These are phyloP conservation scores for Lycodopsis pacificus DNA, from an alignment of 2,797 vertebrate genomes.

Conservation along the genomic window DNA sequence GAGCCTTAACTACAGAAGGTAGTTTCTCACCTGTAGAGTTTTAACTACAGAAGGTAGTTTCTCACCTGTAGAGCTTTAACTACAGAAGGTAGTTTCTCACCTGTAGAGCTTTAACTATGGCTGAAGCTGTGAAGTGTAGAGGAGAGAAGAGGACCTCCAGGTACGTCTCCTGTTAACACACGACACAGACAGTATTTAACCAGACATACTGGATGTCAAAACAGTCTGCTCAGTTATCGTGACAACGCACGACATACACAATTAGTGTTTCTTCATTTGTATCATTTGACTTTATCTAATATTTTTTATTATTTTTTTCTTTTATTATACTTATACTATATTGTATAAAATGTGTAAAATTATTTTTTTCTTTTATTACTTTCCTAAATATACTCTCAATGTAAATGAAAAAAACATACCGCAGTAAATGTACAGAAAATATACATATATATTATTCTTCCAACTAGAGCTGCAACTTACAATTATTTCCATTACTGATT, in stretches of 20 bases:
- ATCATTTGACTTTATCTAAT: neutral
- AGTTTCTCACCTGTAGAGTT: neutral
- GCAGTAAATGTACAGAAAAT: too few relatives aligned
- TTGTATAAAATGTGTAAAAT: too few relatives aligned
- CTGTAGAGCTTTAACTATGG: constrained; percentile 94
- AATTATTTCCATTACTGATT: too few relatives aligned
- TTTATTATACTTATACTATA: too few relatives aligned
- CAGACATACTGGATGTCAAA: neutral
- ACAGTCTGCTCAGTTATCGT: neutral
- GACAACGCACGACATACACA: neutral
- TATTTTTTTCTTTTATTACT: too few relatives aligned
- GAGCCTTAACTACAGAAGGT: too few relatives aligned
- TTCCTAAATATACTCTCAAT: too few relatives aligned
- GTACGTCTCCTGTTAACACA: constrained; percentile 88
- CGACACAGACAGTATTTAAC: neutral
- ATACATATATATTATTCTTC: too few relatives aligned
- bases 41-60: neutral
- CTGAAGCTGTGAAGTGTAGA: constrained; percentile 87
- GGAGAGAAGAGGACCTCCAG: constrained; percentile 91
- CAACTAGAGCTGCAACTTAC: too few relatives aligned
- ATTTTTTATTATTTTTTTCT: neutral
- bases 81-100: constrained; percentile 66
- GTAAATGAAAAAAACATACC: too few relatives aligned
- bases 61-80: neutral
- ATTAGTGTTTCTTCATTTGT: neutral